A percentile compares a stretch with the other conserved stretches of the same genome.
Evolutionary conservation across 2,113 vertebrate genomes (phyloP).

Genomic region (Cyprinodon tularosa): DNA sequence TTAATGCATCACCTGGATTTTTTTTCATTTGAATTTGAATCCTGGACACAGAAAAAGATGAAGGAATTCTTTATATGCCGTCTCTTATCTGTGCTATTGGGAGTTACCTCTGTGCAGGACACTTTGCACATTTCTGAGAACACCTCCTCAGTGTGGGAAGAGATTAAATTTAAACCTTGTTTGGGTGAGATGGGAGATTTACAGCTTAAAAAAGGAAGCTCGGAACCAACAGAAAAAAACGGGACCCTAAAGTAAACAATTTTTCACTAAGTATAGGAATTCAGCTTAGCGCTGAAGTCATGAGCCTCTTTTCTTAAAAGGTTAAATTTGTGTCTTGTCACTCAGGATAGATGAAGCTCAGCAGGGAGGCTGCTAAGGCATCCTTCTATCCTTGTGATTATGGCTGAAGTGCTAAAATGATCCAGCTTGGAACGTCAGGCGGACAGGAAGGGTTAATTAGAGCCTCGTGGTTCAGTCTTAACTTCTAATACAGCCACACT

Average conservation of each 20-base stretch:
- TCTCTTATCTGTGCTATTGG: neutral
- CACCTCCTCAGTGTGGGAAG: neutral
- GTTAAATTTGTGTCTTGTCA: neutral
- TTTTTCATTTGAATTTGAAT: neutral
- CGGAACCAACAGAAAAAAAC: neutral
- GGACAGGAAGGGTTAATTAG: neutral
- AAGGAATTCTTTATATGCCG: neutral
- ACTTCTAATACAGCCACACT: neutral
- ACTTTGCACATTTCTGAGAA: constrained; percentile 23
- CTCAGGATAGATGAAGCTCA: neutral
- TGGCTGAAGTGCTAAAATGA: neutral
- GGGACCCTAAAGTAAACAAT: neutral
- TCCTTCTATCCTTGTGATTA: neutral
- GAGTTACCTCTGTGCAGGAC: neutral
- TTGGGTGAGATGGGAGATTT: constrained; percentile 47
- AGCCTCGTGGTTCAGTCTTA: neutral
- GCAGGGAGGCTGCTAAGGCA: neutral
- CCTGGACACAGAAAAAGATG: neutral
- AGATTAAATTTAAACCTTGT: constrained; percentile 36
- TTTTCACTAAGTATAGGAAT: neutral
- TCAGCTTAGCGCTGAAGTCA: neutral
- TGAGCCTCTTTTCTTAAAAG: neutral
- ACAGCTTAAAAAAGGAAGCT: constrained; percentile 7
- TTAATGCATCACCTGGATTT: neutral
- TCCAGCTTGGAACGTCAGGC: neutral